phyloP scores from a whole-genome alignment of 2,797 vertebrate species.

The Salmo trutta region DNA sequence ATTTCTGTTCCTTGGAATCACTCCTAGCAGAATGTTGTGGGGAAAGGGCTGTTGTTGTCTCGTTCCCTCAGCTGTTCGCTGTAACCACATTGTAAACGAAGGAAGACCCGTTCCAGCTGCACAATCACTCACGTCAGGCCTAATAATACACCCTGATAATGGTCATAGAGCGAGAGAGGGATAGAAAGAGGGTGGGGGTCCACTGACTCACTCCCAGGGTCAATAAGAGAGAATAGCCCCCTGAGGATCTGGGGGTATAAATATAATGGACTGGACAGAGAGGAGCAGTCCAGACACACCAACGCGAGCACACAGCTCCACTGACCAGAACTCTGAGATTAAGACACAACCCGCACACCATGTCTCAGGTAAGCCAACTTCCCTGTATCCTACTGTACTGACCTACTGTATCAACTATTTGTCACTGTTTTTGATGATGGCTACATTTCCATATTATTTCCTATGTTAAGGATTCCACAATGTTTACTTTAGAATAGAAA shows the following conservation, averaged over 20 bases:
- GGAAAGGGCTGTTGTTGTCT: background rate
- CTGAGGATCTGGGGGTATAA: conserved; percentile 32
- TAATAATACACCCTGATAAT: conserved; percentile 80
- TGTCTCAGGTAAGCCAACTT: conserved; percentile 74
- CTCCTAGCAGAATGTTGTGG: background rate
- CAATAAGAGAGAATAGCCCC: background rate
- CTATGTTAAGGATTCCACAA: too few relatives aligned
- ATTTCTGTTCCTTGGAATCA: background rate
- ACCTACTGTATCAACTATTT: background rate
- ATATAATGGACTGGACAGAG: conserved; percentile 58
- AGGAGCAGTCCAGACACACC: conserved; percentile 24
- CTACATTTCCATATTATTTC: too few relatives aligned
- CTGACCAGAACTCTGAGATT: conserved; percentile 13
- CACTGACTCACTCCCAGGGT: too few relatives aligned
- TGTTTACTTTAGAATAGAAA: too few relatives aligned
- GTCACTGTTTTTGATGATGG: background rate
- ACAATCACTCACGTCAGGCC: conserved; percentile 61
- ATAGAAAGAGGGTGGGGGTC: background rate
- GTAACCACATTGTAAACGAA: background rate
- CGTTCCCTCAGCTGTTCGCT: background rate
- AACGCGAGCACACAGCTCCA: background rate
- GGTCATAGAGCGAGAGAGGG: conserved; percentile 11
- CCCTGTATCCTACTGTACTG: background rate
- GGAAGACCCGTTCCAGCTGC: conserved; percentile 37
- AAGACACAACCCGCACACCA: background rate